These are phyloP conservation scores for Gorsachius magnificus DNA, from an alignment of 2,797 vertebrate genomes.

Conservation along the genomic window DNA sequence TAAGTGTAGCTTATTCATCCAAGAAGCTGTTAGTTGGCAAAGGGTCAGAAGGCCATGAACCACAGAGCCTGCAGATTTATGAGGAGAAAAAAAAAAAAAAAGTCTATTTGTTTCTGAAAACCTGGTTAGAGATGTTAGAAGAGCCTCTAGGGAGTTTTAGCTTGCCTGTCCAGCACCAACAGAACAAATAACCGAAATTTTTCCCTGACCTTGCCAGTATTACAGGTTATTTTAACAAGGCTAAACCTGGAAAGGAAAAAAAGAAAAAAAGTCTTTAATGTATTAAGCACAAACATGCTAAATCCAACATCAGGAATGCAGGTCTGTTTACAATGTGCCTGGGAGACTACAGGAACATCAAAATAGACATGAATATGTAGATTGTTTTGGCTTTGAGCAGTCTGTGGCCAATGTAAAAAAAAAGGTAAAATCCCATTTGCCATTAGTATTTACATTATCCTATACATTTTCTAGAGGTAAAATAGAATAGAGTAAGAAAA, in stretches of 20 bases:
- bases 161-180: slow-evolving; percentile 58
- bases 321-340: slow-evolving; percentile 53
- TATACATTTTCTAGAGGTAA: slow-evolving; percentile 47
- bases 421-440: not conserved
- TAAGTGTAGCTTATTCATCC: not conserved
- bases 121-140: slow-evolving; percentile 56
- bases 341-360: slow-evolving; percentile 53
- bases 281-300: slow-evolving; percentile 45
- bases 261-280: slow-evolving; percentile 30
- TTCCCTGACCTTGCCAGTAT: slow-evolving; percentile 61
- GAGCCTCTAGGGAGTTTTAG: slow-evolving; percentile 56
- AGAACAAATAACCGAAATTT: slow-evolving; percentile 58
- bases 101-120: slow-evolving; percentile 7
- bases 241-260: not conserved
- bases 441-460: slow-evolving; percentile 62
- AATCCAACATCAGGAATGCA: slow-evolving; percentile 60
- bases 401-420: not conserved
- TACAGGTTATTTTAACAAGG: slow-evolving; percentile 64
- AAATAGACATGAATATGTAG: slow-evolving; percentile 71
- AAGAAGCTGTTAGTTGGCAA: not conserved
- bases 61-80: not conserved
- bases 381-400: slow-evolving; percentile 61
- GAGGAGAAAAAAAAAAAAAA: not conserved
- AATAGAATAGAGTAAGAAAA: not conserved
- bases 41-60: slow-evolving; percentile 12